These are phyloP conservation scores for Anoplolepis gracilipes DNA, from an alignment of 1,140 invertebrate genomes.

Conservation along the genomic window DNA sequence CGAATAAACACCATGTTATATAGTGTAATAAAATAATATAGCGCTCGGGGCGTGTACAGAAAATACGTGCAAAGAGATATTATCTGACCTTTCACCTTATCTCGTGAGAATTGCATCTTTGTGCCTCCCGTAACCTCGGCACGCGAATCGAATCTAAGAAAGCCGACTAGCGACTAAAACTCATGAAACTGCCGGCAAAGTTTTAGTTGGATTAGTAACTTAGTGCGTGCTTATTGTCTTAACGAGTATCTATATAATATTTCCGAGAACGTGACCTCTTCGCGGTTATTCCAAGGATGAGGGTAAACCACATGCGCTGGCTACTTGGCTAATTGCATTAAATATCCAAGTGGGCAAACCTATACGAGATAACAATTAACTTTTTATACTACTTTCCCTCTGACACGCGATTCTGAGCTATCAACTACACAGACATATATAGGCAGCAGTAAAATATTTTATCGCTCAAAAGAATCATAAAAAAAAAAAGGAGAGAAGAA, in stretches of 20 bases:
- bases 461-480: background rate
- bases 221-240: constrained; percentile 45
- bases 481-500: background rate
- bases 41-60: background rate
- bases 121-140: constrained; percentile 70
- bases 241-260: constrained; percentile 44
- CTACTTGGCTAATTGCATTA: constrained; percentile 42
- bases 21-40: constrained; percentile 20
- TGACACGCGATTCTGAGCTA: background rate
- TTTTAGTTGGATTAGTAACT: constrained; percentile 64
- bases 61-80: constrained; percentile 49
- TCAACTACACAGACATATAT: background rate
- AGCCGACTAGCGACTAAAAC: constrained; percentile 58
- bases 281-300: constrained; percentile 12
- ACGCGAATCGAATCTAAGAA: constrained; percentile 79
- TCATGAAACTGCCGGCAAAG: constrained; percentile 57
- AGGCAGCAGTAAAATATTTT: background rate
- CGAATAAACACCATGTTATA: constrained; percentile 3
- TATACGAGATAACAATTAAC: background rate
- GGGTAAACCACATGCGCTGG: constrained; percentile 11
- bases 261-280: constrained; percentile 45
- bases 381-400: background rate
- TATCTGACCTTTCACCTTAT: constrained; percentile 68
- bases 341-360: background rate
- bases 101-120: constrained; percentile 67